Percentiles rank a stretch among this genome's conserved stretches.
Conservation (phyloP, 2,888 invertebrate species). For the Hirtodrosophila confusa region DNA sequence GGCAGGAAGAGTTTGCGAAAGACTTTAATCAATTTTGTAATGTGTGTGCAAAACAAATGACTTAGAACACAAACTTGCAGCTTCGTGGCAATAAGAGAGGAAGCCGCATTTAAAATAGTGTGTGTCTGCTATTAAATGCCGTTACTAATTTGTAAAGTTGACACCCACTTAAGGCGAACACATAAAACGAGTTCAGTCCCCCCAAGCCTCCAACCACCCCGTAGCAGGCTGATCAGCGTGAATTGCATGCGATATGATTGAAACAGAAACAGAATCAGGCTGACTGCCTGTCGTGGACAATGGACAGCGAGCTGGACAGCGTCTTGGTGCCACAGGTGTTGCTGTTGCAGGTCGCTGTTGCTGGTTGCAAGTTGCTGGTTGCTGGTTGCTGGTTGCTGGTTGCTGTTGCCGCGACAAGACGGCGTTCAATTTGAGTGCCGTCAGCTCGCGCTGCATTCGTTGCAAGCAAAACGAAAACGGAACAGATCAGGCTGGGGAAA, state of each 20-base stretch:
- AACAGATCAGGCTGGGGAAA: conserved; percentile 15
- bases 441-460: conserved; percentile 12
- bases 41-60: conserved; percentile 46
- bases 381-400: too few relatives aligned
- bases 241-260: conserved; percentile 49
- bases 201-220: neutral
- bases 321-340: conserved; percentile 45
- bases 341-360: conserved; percentile 13
- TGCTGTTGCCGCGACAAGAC: conserved; percentile 6
- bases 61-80: conserved; percentile 57
- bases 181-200: conserved; percentile 37
- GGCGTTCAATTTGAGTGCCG: conserved; percentile 29
- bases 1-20: neutral
- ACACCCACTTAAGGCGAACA: conserved; percentile 66
- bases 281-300: conserved; percentile 28
- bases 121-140: conserved; percentile 55
- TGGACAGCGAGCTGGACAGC: conserved; percentile 1
- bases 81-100: neutral
- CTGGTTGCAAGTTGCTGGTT: too few relatives aligned
- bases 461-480: conserved; percentile 21
- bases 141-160: conserved; percentile 68
- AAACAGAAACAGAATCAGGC: conserved; percentile 42
- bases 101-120: conserved; percentile 18
- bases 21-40: neutral
- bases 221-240: conserved; percentile 4